phyloP scores from a whole-genome alignment of 2,888 invertebrate genomes.

The Nymphalis urticae region DNA sequence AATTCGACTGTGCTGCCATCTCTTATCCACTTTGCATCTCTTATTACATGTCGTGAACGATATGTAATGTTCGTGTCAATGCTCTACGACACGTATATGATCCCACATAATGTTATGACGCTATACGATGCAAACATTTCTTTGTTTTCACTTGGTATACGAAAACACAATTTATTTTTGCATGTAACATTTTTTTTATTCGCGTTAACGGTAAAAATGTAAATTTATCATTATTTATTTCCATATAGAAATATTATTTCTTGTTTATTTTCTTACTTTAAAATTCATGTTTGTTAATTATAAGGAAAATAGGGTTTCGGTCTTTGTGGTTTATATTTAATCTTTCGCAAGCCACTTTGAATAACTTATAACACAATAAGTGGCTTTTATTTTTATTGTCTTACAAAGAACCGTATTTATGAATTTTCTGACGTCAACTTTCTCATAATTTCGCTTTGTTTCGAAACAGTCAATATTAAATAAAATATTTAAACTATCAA shows the following conservation, averaged over 20 bases:
- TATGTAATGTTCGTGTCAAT: not conserved
- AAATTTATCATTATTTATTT: too few species aligned
- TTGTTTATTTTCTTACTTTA: not conserved
- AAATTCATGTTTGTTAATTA: not conserved
- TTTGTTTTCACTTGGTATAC: constrained; percentile 19
- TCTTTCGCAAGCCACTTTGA: too few species aligned
- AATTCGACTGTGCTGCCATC: not conserved
- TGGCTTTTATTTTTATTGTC: too few species aligned
- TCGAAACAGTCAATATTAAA: too few species aligned
- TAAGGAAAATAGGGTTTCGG: too few species aligned
- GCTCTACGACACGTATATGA: constrained; percentile 22
- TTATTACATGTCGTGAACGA: not conserved
- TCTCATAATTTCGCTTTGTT: too few species aligned
- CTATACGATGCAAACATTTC: constrained; percentile 17
- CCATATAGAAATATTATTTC: too few species aligned
- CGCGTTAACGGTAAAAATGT: not conserved
- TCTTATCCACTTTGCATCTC: not conserved
- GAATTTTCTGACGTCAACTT: too few species aligned
- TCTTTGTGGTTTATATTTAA: too few species aligned
- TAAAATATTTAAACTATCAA: too few species aligned
- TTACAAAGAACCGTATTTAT: too few species aligned
- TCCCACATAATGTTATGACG: constrained; percentile 23
- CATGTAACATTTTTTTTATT: not conserved
- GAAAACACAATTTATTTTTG: constrained; percentile 6
- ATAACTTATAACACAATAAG: too few species aligned